Conservation (phyloP, 64 coral and sea anemone genomes). For the Dendrophyllia cribrosa region DNA sequence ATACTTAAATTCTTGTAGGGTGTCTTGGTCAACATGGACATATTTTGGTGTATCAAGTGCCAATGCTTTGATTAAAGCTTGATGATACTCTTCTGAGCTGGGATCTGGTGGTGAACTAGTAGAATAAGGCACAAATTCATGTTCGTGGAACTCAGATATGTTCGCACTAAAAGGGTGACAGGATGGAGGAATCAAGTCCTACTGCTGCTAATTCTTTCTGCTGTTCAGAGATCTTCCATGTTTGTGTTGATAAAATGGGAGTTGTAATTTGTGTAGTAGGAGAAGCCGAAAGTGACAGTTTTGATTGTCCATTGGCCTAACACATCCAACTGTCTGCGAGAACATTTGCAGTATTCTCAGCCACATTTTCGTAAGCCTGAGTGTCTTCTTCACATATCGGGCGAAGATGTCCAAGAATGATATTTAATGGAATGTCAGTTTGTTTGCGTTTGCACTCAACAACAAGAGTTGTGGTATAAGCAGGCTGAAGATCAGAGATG, state of each 20-base stretch:
- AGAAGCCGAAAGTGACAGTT: background rate
- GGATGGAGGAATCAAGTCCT: constrained; percentile 9
- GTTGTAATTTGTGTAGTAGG: background rate
- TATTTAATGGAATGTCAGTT: too few species aligned
- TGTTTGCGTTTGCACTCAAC: too few species aligned
- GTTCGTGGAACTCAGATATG: background rate
- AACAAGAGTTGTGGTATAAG: too few species aligned
- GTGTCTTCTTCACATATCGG: too few species aligned
- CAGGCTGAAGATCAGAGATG: too few species aligned
- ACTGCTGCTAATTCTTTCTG: constrained; percentile 21
- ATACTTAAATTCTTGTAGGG: too few species aligned
- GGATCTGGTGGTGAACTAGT: background rate
- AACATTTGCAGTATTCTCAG: too few species aligned
- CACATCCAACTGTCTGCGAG: background rate
- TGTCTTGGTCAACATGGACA: too few species aligned
- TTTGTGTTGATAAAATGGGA: background rate
- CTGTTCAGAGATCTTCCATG: background rate
- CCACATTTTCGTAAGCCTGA: too few species aligned
- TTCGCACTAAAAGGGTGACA: background rate
- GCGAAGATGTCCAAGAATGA: too few species aligned
- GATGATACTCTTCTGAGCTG: background rate
- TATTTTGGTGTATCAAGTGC: background rate
- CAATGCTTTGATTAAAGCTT: background rate
- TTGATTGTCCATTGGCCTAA: background rate
- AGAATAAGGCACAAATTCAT: background rate